Percentiles rank a stretch among this genome's conserved stretches.
Conservation (phyloP, 2,888 invertebrate genomes). For the Agriotes lineatus region DNA sequence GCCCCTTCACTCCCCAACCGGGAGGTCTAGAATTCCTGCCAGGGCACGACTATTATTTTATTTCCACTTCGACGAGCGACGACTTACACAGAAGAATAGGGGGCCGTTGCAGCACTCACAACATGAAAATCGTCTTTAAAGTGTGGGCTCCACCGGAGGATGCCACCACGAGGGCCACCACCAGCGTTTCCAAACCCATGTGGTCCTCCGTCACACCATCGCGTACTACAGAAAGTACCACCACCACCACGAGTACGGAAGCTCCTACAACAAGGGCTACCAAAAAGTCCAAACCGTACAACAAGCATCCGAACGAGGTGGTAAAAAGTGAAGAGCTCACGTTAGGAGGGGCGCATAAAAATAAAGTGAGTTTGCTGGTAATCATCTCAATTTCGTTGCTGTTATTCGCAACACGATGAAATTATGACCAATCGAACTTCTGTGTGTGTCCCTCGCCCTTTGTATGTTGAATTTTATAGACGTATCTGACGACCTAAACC, state of each 20-base stretch:
- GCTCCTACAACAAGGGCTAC: conserved; percentile 62
- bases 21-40: conserved; percentile 94
- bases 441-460: conserved; percentile 40
- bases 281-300: conserved; percentile 76
- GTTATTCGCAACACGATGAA: conserved; percentile 61
- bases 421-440: conserved; percentile 37
- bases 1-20: conserved; percentile 95
- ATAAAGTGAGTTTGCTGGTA: conserved; percentile 52
- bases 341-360: conserved; percentile 67
- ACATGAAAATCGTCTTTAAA: conserved; percentile 93
- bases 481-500: conserved; percentile 45
- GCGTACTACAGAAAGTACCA: conserved; percentile 54
- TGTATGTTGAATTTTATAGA: conserved; percentile 43
- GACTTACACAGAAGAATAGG: conserved; percentile 93
- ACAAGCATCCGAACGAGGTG: conserved; percentile 91
- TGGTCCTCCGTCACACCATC: conserved; percentile 66
- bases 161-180: conserved; percentile 60
- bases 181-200: conserved; percentile 52
- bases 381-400: conserved; percentile 54
- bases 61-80: conserved; percentile 91
- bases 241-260: conserved; percentile 61
- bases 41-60: conserved; percentile 95
- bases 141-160: conserved; percentile 82
- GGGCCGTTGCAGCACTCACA: conserved; percentile 90
- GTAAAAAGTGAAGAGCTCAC: conserved; percentile 94